Evolutionary conservation across 2,113 vertebrate species (phyloP), one percentile per base, ranked within the genome.

Genomic region (Corydoras sp.): DNA sequence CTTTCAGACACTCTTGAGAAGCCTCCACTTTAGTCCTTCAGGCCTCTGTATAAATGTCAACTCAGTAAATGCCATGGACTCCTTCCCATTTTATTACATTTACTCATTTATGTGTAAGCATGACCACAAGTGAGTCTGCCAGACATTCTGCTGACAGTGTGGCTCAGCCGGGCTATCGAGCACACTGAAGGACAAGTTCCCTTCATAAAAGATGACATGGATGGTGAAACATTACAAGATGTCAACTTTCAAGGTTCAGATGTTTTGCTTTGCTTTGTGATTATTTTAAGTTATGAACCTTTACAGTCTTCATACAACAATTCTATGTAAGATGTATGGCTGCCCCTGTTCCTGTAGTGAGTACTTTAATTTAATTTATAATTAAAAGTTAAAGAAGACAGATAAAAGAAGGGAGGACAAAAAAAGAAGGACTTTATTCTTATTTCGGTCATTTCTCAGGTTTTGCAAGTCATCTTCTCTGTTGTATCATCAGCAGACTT

Each of bases 71-170:
- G 65, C 35, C 54, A 13, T 18, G 18, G 24, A 58, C 62, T 76
- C 61, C 30, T 53, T 73, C 73, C 53, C 70, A 73, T 76, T 62
- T 76, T n/a, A 70, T 67, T 69, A 66, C 58, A 70, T 76, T 79
- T 69, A 69, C 73, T 76, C 77, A 76, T 73, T 79, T 76, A 72
- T 69, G 35, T 78, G 31, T 54, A 58, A 50, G 50, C 66, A 72
- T 64, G 18, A 69, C 74, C 69, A 71, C 69, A 58, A 54, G 4
- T 64, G 66, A 54, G 59, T 67, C 59, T 76, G 62, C 65, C 62
- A 69, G 35, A 69, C 24, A 30, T 55, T 73, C 58, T 70, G 74
- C 74, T 76, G 77, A 79, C 71, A 73, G 69, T n/a, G 43, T 60
- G 55, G 71, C 64, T 72, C 64, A 54, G 65, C 32, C 62, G 65